These are phyloP conservation scores for Toxostoma redivivum DNA, from an alignment of 2,113 vertebrate species.

Conservation along the genomic window DNA sequence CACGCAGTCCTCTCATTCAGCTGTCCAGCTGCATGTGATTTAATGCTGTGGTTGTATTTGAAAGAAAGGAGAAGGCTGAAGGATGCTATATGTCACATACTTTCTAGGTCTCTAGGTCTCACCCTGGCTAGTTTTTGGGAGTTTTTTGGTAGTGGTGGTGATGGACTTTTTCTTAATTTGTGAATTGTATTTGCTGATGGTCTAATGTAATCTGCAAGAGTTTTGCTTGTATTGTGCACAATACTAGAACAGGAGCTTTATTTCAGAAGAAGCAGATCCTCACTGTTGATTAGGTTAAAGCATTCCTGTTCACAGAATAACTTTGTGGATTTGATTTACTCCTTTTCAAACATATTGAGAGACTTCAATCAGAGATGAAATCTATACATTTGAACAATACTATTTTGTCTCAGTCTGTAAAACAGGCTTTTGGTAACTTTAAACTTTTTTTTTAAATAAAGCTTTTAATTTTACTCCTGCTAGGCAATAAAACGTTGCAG, in stretches of 20 bases:
- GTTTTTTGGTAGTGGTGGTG: background rate
- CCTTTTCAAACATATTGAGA: background rate
- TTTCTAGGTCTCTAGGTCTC: background rate
- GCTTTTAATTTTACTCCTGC: constrained; percentile 33
- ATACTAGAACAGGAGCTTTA: background rate
- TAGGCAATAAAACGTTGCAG: constrained; percentile 22
- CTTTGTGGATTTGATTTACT: background rate
- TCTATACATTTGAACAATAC: background rate
- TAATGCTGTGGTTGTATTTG: background rate
- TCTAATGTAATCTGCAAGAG: background rate
- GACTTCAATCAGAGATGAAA: background rate
- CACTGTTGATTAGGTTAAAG: background rate
- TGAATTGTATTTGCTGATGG: background rate
- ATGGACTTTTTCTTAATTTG: background rate
- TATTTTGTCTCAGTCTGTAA: background rate
- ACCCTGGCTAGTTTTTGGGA: background rate
- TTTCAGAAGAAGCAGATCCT: background rate
- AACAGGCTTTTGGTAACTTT: background rate
- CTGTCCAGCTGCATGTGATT: background rate
- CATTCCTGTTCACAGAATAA: background rate
- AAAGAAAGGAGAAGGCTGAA: background rate
- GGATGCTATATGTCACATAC: background rate
- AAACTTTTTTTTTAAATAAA: background rate
- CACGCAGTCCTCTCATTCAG: background rate
- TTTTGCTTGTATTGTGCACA: background rate